Percentiles rank a stretch among this genome's conserved stretches.
phyloP scores from a whole-genome alignment of 2,113 vertebrate species.

The Amblyornis subalaris region DNA sequence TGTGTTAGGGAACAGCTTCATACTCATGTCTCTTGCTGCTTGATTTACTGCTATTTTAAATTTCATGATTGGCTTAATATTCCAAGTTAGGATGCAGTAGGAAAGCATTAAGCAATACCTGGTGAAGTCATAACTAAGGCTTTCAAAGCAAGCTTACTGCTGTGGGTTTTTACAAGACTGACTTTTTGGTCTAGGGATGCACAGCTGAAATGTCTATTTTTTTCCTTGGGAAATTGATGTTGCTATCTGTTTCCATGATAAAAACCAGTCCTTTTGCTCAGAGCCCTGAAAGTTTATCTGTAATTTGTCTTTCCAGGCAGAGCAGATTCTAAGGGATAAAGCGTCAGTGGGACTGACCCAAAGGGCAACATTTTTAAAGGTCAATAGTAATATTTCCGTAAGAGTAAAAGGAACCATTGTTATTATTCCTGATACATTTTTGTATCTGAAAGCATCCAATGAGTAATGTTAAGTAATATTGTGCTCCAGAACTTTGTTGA shows the following conservation, averaged over 20 bases:
- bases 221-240: conserved; percentile 25
- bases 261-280: conserved; percentile 57
- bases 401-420: conserved; percentile 46
- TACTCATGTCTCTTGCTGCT: background rate
- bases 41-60: background rate
- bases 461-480: conserved; percentile 40
- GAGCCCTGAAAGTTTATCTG: conserved; percentile 54
- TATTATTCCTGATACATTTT: conserved; percentile 67
- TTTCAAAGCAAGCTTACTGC: conserved; percentile 38
- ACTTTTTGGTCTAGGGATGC: conserved; percentile 27
- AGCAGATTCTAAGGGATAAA: conserved; percentile 47
- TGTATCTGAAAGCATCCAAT: conserved; percentile 63
- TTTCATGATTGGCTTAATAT: background rate
- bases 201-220: conserved; percentile 40
- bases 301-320: conserved; percentile 60
- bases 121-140: conserved; percentile 27
- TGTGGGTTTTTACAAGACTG: background rate
- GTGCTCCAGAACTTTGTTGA: conserved; percentile 52
- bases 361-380: conserved; percentile 56
- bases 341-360: conserved; percentile 10
- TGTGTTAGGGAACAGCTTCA: background rate
- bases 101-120: conserved; percentile 46
- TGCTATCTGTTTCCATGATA: conserved; percentile 63
- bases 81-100: conserved; percentile 15
- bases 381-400: conserved; percentile 33